Conservation (phyloP, 1,140 invertebrate species). For the Drusus annulatus region DNA sequence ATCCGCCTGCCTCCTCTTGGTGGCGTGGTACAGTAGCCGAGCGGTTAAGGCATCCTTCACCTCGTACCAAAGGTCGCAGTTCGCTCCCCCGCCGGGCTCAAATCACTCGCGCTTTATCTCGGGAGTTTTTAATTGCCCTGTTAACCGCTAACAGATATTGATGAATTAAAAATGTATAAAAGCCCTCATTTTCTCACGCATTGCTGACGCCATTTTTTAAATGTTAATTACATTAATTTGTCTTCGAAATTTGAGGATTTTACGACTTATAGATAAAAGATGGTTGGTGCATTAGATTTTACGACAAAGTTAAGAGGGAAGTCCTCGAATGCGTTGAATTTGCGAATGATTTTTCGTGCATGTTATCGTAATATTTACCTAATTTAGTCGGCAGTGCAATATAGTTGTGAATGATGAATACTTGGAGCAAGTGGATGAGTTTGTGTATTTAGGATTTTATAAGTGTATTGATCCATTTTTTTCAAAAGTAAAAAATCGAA, state of each 20-base stretch:
- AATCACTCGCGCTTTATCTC: not conserved
- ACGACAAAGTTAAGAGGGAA: too few species aligned
- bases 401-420: too few species aligned
- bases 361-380: too few species aligned
- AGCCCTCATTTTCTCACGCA: not conserved
- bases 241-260: not conserved
- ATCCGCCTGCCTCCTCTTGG: not conserved
- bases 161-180: constrained; percentile 21
- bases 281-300: too few species aligned
- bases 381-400: too few species aligned
- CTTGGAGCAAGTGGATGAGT: too few species aligned
- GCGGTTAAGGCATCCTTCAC: not conserved
- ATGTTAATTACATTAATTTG: not conserved
- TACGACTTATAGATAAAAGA: not conserved
- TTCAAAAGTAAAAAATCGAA: too few species aligned
- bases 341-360: too few species aligned
- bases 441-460: too few species aligned
- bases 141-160: not conserved
- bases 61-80: not conserved
- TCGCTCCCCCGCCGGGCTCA: not conserved
- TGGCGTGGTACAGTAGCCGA: constrained; percentile 3
- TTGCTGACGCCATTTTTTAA: not conserved
- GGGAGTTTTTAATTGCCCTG: not conserved
- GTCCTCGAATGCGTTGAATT: too few species aligned
- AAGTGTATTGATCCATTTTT: too few species aligned